phyloP scores from a whole-genome alignment of 2,113 vertebrate genomes.

The Hippoglossus stenolepis region DNA sequence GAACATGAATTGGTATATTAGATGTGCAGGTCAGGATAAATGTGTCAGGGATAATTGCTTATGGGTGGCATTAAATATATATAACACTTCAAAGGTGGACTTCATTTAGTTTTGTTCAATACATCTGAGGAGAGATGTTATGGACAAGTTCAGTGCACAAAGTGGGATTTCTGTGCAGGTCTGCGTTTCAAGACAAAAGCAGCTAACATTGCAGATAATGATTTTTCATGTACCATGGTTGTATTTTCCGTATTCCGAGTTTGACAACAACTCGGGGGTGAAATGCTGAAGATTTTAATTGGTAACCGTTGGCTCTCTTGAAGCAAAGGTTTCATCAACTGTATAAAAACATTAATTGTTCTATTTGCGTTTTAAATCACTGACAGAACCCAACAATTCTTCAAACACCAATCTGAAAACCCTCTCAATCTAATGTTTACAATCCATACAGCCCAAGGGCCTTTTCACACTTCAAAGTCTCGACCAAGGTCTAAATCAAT shows the following conservation, averaged over 20 bases:
- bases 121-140: slow-evolving; percentile 11
- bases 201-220: slow-evolving; percentile 10
- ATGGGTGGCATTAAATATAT: slow-evolving; percentile 41
- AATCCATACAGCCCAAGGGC: neutral
- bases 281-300: slow-evolving; percentile 28
- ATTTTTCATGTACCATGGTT: slow-evolving; percentile 13
- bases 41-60: slow-evolving; percentile 38
- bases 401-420: no score
- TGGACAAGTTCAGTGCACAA: slow-evolving; percentile 11
- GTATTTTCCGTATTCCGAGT: slow-evolving; percentile 31
- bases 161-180: slow-evolving; percentile 29
- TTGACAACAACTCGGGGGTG: slow-evolving; percentile 23
- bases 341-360: slow-evolving; percentile 1
- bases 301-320: slow-evolving; percentile 19
- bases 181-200: slow-evolving; percentile 5
- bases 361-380: no score
- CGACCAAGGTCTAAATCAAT: no score
- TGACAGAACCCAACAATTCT: neutral
- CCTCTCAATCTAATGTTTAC: neutral
- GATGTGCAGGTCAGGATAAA: slow-evolving; percentile 45
- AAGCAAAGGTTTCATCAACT: slow-evolving; percentile 16
- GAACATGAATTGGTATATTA: slow-evolving; percentile 28
- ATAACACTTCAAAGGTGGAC: slow-evolving; percentile 37
- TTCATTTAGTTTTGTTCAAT: slow-evolving; percentile 9
- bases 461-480: neutral